Base-by-base conservation (phyloP, 2,797 vertebrate species). In the Smutsia temminckii region DNA sequence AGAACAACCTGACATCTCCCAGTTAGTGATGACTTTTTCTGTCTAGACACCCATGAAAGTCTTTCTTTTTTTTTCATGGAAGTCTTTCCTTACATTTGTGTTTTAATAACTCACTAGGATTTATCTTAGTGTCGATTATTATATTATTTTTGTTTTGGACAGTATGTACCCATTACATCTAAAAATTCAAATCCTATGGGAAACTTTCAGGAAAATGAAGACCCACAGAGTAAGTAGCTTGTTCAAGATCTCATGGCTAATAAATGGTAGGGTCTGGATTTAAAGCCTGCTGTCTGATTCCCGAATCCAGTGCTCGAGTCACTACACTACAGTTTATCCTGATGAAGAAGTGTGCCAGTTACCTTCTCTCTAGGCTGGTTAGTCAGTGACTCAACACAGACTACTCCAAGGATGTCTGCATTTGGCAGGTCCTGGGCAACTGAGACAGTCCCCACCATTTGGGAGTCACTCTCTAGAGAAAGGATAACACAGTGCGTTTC, bases 191-290 rank as follows among this genome's bases (percentile, higher is more conserved):
- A 20, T 20, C 27, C 72, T 49, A 55, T 10, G 42, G 51, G 79
- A 89, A 92, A 95, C 16, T 71, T 80, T 66, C 18, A 80, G 37
- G 80, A 86, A 92, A 72, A 42, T 23, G 3, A 85, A 94, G 91
- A 46, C 68, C 69, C 25, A 57, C 21, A 53, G 29, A 85, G 27
- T 78, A 89, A 68, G 20, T 57, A 69, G 75, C 29, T 77, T 59
- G 11, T 59, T 96, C 66, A 78, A 49, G 34, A 63, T 68, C 46
- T 74, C 69, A 68, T 16, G 49, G 12, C 77, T 90, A 55, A 84
- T 71, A 85, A 92, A 77, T 85, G 20, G 77, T n/a, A 87, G 55
- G 29, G 34, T 74, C 79, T 72, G 32, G 27, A 86, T 40, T 84
- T 90, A 89, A 80, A 92, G 12, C 37, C 7, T 23, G 29, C 20